These are phyloP conservation scores for Ceratosolen fusciceps DNA, from an alignment of 1,140 invertebrate genomes.

Conservation along the genomic window DNA sequence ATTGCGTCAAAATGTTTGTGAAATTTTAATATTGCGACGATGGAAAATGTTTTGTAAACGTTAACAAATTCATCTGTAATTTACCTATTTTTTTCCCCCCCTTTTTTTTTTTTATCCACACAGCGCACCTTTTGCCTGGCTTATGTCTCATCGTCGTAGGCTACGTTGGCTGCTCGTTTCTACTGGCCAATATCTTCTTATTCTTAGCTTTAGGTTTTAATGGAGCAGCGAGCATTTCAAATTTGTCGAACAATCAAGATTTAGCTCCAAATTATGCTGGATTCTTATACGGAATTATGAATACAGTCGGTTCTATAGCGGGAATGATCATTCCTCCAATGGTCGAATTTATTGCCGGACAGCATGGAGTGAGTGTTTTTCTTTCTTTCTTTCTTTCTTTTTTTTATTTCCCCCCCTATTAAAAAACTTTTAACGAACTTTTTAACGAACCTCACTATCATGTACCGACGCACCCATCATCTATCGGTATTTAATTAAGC, in stretches of 20 bases:
- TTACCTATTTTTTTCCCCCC: no score
- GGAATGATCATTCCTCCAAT: slow-evolving; percentile 77
- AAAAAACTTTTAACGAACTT: background rate
- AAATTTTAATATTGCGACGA: no score
- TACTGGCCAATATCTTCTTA: slow-evolving; percentile 76
- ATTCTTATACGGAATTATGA: slow-evolving; percentile 81
- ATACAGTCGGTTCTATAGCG: slow-evolving; percentile 76
- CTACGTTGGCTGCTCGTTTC: slow-evolving; percentile 76
- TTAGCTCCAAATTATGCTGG: slow-evolving; percentile 85
- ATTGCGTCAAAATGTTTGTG: no score
- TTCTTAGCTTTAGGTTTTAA: slow-evolving; percentile 84
- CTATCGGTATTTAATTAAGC: slow-evolving; percentile 15
- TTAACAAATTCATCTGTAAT: no score
- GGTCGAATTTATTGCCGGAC: slow-evolving; percentile 59
- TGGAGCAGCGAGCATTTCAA: slow-evolving; percentile 84
- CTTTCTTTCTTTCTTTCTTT: background rate
- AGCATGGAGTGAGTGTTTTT: slow-evolving; percentile 56
- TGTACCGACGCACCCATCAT: no score
- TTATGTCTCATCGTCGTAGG: slow-evolving; percentile 76
- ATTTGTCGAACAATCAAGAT: slow-evolving; percentile 87
- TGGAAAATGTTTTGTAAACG: no score
- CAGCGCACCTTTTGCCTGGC: slow-evolving; percentile 81
- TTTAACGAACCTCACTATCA: no score
- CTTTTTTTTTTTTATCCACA: no score
- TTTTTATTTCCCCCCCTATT: no score